These are phyloP conservation scores for Parapristionchus giblindavisi DNA, from an alignment of 2,888 invertebrate species.

Conservation along the genomic window DNA sequence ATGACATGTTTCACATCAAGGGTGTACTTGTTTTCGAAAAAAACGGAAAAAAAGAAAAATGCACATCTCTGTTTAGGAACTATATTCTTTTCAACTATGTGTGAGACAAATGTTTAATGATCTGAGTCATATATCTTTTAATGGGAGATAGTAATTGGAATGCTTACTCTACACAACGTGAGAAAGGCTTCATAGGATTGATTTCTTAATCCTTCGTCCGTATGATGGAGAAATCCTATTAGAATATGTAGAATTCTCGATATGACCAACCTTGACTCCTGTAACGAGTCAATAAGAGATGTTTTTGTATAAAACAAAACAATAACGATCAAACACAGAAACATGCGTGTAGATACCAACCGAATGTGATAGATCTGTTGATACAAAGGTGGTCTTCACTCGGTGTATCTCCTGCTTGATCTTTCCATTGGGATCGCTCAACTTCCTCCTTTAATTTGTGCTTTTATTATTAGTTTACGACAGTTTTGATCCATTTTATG, in stretches of 20 bases:
- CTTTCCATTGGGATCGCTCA: not conserved
- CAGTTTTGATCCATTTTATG: no score
- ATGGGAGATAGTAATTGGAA: not conserved
- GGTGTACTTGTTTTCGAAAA: not conserved
- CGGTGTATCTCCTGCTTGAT: conserved; percentile 28
- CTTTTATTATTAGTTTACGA: no score
- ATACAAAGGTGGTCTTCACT: conserved; percentile 16
- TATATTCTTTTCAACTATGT: no score
- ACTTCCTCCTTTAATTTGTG: conserved; percentile 27
- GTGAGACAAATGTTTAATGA: not conserved
- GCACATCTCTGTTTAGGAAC: not conserved
- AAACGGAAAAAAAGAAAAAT: not conserved
- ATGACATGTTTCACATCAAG: not conserved
- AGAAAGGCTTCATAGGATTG: conserved; percentile 30
- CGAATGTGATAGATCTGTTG: conserved; percentile 21
- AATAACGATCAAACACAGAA: not conserved
- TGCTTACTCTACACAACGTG: conserved; percentile 29
- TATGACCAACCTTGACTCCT: conserved; percentile 10
- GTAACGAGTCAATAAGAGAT: not conserved
- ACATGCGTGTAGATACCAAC: not conserved
- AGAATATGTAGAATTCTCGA: conserved; percentile 7
- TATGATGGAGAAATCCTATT: conserved; percentile 14
- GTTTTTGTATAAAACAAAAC: not conserved
- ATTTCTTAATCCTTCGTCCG: conserved; percentile 17
- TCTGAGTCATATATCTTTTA: not conserved